Evolutionary conservation across 2,113 vertebrate genomes (phyloP).

Genomic region (Salvelinus sp.): DNA sequence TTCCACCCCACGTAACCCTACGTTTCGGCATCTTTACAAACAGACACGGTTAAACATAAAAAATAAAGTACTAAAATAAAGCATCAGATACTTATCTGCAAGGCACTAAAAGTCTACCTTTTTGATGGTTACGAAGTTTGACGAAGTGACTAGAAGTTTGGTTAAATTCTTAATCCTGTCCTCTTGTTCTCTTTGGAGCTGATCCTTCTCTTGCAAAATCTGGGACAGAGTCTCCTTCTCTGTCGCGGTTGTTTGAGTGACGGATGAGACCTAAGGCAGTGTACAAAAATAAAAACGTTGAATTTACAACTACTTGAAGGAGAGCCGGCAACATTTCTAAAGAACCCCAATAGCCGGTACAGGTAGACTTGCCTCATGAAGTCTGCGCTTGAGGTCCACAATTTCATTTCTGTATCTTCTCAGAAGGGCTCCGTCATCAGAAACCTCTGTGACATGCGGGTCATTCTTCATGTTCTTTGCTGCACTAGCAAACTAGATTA

Average conservation of each 20-base stretch:
- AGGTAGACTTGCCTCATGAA: constrained; percentile 77
- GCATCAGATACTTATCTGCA: not conserved
- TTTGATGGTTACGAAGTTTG: constrained; percentile 57
- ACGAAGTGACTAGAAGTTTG: constrained; percentile 85
- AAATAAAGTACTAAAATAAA: not conserved
- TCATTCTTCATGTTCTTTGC: constrained; percentile 97
- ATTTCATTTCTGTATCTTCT: constrained; percentile 94
- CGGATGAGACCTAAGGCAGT: constrained; percentile 80
- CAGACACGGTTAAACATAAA: too few relatives aligned
- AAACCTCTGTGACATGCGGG: constrained; percentile 94
- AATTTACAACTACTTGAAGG: constrained; percentile 55
- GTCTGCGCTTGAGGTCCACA: constrained; percentile 86
- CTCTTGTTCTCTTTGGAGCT: constrained; percentile 87
- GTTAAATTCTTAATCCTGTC: constrained; percentile 87
- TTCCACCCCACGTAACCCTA: constrained; percentile 89
- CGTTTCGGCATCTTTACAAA: constrained; percentile 79
- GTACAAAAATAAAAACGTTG: not conserved
- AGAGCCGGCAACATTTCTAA: not conserved
- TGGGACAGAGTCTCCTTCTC: constrained; percentile 87
- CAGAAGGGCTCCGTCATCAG: constrained; percentile 90
- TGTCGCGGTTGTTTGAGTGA: constrained; percentile 84
- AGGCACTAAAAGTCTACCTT: constrained; percentile 68
- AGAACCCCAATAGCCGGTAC: not conserved
- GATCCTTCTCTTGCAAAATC: constrained; percentile 88
- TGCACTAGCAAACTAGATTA: constrained; percentile 89